A percentile compares a stretch with the other conserved stretches of the same genome.
These are phyloP conservation scores for Gasterosteus nipponicus DNA, from an alignment of 2,113 vertebrate genomes.

Conservation along the genomic window DNA sequence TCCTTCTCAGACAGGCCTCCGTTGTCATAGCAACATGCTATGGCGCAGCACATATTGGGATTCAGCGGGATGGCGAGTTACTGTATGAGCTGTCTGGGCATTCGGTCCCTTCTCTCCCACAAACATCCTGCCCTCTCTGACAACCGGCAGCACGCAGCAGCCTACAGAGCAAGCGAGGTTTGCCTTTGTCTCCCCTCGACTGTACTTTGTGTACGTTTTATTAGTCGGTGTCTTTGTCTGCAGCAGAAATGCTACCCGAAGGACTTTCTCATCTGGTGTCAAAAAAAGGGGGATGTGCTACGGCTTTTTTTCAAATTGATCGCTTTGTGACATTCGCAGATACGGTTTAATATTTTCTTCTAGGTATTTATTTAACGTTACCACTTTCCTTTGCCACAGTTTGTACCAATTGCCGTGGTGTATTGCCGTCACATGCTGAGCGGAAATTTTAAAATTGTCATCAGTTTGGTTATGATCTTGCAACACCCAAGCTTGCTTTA, in stretches of 20 bases:
- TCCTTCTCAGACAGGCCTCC: conserved; percentile 84
- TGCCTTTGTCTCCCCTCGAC: conserved; percentile 51
- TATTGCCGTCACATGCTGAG: conserved; percentile 56
- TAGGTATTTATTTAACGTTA: conserved; percentile 7
- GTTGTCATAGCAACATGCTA: conserved; percentile 95
- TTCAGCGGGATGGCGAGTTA: conserved; percentile 76
- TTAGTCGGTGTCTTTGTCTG: conserved; percentile 60
- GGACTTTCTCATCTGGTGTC: conserved; percentile 51
- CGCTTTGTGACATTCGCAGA: conserved; percentile 26
- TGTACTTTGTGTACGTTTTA: conserved; percentile 41
- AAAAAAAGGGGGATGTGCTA: conserved; percentile 34
- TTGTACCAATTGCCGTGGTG: conserved; percentile 35
- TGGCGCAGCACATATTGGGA: conserved; percentile 92
- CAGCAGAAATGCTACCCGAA: conserved; percentile 57
- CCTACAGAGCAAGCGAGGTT: conserved; percentile 45
- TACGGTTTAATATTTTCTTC: conserved; percentile 28
- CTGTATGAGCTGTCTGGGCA: conserved; percentile 66
- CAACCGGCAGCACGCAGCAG: conserved; percentile 47
- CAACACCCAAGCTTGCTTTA: conserved; percentile 73
- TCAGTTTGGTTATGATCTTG: conserved; percentile 49
- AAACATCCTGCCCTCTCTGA: conserved; percentile 56
- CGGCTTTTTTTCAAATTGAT: conserved; percentile 17
- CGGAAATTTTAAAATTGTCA: conserved; percentile 62
- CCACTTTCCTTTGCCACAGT: conserved; percentile 46
- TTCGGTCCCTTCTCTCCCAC: conserved; percentile 55